phyloP scores from a whole-genome alignment of 2,888 invertebrate species.

The Megalurothrips usitatus region DNA sequence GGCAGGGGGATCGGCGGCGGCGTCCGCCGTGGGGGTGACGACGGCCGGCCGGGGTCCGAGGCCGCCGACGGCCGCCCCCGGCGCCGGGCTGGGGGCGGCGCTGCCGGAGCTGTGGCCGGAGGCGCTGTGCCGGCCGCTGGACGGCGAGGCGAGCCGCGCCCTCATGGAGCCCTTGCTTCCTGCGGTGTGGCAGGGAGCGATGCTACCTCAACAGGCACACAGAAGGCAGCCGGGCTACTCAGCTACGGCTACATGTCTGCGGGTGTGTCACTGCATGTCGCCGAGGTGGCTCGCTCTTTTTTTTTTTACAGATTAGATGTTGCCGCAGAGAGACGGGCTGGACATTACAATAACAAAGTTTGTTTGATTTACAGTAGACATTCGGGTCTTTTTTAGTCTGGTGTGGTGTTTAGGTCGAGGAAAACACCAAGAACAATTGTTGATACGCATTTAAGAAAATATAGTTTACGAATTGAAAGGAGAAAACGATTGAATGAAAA shows the following conservation, averaged over 20 bases:
- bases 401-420: too few relatives aligned
- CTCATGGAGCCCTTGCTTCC: slow-evolving; percentile 28
- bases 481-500: neutral
- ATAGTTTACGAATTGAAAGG: neutral
- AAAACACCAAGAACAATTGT: too few relatives aligned
- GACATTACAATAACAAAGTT: too few relatives aligned
- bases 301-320: neutral
- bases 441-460: too few relatives aligned
- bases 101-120: too few relatives aligned
- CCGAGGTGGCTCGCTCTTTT: too few relatives aligned
- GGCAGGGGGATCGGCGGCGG: neutral
- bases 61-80: slow-evolving; percentile 29
- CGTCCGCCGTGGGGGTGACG: neutral
- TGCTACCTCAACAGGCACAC: neutral
- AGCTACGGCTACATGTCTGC: too few relatives aligned
- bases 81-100: slow-evolving; percentile 14
- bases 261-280: too few relatives aligned
- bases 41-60: slow-evolving; percentile 27
- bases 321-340: neutral
- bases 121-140: slow-evolving; percentile 4
- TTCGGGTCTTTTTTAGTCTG: too few relatives aligned
- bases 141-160: neutral
- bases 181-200: neutral
- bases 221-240: neutral
- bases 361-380: too few relatives aligned